Evolutionary conservation across 2,797 vertebrate genomes (phyloP).

Genomic region (Coregonus sp.): DNA sequence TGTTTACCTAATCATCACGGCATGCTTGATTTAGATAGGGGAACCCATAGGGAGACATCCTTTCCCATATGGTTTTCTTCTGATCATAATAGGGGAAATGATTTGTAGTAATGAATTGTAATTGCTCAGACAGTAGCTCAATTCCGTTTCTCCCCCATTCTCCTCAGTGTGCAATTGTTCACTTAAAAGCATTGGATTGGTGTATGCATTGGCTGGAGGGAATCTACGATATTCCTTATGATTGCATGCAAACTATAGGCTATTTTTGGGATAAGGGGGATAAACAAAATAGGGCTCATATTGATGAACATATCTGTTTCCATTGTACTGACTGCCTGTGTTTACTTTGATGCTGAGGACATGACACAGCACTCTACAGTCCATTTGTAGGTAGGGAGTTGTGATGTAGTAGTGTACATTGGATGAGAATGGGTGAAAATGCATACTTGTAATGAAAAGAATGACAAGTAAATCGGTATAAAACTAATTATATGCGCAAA

Average conservation of each 20-base stretch:
- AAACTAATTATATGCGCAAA: background rate
- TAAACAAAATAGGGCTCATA: background rate
- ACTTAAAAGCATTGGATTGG: background rate
- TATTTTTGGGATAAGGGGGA: background rate
- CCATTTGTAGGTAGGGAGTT: background rate
- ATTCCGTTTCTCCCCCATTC: background rate
- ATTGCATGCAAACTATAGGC: too few species aligned
- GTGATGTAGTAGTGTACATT: background rate
- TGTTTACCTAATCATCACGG: background rate
- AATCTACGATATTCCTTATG: too few species aligned
- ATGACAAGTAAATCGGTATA: background rate
- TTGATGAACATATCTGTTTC: background rate
- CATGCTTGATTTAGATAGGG: background rate
- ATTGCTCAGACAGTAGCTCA: background rate
- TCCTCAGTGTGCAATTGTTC: background rate
- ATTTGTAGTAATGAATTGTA: background rate
- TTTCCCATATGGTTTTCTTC: background rate
- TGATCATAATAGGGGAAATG: background rate
- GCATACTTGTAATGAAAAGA: background rate
- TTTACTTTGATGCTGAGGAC: background rate
- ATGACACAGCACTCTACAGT: background rate
- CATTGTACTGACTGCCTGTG: background rate
- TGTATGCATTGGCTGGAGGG: background rate
- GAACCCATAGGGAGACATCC: background rate
- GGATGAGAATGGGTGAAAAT: background rate